Evolutionary conservation across 2,113 vertebrate genomes (phyloP).

Genomic region (human): GRCh38 chr18:79466501-79467000

Average conservation of each 20-base stretch:
- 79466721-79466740: neutral
- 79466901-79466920: neutral
- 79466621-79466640: fast-evolving
- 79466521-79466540: too few species aligned
- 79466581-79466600: neutral
- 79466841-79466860: fast-evolving
- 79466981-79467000: fast-evolving
- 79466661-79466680: fast-evolving
- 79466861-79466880: neutral
- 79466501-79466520: too few species aligned
- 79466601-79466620: neutral
- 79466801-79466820: neutral
- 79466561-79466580: neutral
- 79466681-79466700: fast-evolving
- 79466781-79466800: neutral
- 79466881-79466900: neutral
- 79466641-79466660: fast-evolving
- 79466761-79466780: too few species aligned
- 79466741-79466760: neutral
- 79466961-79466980: fast-evolving
- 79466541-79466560: neutral
- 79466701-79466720: neutral
- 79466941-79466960: neutral
- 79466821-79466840: fast-evolving
- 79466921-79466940: neutral